These are phyloP conservation scores for Montipora cactus DNA, from an alignment of 64 coral and sea anemone genomes.

Conservation along the genomic window DNA sequence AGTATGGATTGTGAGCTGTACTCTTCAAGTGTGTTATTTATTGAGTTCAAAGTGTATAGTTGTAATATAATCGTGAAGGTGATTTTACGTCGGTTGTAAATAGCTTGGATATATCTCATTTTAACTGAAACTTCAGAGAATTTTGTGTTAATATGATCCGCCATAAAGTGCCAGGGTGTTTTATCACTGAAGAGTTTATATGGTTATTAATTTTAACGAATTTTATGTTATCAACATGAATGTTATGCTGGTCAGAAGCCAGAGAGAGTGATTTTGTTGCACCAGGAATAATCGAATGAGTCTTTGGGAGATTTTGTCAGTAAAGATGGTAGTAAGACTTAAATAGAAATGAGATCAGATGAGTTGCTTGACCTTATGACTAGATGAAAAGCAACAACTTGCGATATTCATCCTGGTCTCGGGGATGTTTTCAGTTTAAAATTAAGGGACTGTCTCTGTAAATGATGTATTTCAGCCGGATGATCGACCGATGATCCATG, in stretches of 20 bases:
- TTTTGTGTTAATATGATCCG: background rate
- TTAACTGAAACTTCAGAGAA: background rate
- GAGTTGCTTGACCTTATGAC: no score
- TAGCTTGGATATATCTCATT: slow-evolving; percentile 3
- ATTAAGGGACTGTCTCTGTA: no score
- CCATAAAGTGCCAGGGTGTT: background rate
- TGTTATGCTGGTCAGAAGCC: background rate
- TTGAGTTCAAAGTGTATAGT: slow-evolving; percentile 42
- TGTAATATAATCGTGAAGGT: slow-evolving; percentile 54
- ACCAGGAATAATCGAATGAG: no score
- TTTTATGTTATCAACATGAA: background rate
- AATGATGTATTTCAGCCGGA: no score
- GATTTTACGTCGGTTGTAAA: slow-evolving; percentile 41
- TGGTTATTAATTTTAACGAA: background rate
- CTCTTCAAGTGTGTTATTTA: slow-evolving; percentile 1
- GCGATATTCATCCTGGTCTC: no score
- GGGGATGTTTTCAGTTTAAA: no score
- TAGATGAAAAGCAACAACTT: no score
- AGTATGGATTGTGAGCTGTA: background rate
- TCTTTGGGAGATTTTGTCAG: no score
- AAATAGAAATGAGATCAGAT: no score
- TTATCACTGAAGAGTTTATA: background rate
- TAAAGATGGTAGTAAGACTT: background rate
- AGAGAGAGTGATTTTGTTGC: no score
- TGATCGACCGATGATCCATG: no score